These are phyloP conservation scores for Lutjanus argentimaculatus DNA, from an alignment of 2,797 vertebrate genomes.

Conservation along the genomic window DNA sequence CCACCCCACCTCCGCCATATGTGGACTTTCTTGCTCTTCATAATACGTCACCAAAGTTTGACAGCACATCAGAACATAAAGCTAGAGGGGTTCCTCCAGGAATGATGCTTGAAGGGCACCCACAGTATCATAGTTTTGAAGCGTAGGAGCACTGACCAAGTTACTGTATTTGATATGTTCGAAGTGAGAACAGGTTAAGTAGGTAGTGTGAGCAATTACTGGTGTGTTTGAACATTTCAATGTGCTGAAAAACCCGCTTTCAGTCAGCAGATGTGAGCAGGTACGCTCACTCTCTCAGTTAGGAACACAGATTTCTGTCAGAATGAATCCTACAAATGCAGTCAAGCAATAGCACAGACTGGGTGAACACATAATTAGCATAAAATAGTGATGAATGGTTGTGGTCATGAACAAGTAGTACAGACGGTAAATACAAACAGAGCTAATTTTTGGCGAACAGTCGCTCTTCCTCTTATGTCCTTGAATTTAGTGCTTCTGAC, in stretches of 20 bases:
- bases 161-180: too few relatives aligned
- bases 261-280: background rate
- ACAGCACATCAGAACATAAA: too few relatives aligned
- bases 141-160: too few relatives aligned
- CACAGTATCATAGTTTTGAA: too few relatives aligned
- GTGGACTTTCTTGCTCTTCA: too few relatives aligned
- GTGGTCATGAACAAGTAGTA: slow-evolving; percentile 30
- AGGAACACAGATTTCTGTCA: slow-evolving; percentile 20
- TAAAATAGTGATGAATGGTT: slow-evolving; percentile 50
- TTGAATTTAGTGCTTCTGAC: slow-evolving; percentile 46
- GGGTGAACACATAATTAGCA: slow-evolving; percentile 20
- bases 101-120: too few relatives aligned
- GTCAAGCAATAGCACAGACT: slow-evolving; percentile 20
- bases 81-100: too few relatives aligned
- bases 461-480: slow-evolving; percentile 17
- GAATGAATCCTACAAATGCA: background rate
- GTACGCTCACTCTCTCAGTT: background rate
- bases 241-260: background rate
- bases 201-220: slow-evolving; percentile 7
- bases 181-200: too few relatives aligned
- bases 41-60: too few relatives aligned
- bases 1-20: too few relatives aligned
- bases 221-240: slow-evolving; percentile 1
- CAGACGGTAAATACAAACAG: slow-evolving; percentile 53
- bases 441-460: slow-evolving; percentile 9